A percentile compares a stretch with the other conserved stretches of the same genome.
Evolutionary conservation across 2,888 invertebrate genomes (phyloP).

Genomic region (Tetropium fuscum): DNA sequence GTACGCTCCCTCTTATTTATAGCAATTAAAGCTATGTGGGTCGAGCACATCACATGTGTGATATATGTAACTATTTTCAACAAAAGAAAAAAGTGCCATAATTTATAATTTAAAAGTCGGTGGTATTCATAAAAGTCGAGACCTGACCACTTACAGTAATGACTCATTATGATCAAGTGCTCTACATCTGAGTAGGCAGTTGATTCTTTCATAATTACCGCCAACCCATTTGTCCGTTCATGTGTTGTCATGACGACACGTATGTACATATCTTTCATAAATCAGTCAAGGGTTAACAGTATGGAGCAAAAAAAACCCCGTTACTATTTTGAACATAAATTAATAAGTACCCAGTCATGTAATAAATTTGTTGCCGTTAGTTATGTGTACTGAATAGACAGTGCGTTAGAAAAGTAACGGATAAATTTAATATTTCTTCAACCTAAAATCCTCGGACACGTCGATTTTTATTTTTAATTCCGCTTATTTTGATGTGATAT

Average conservation of each 20-base stretch:
- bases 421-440: no score
- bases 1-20: constrained; percentile 16
- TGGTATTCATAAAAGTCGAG: constrained; percentile 43
- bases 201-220: constrained; percentile 44
- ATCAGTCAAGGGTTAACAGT: constrained; percentile 3
- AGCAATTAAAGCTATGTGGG: constrained; percentile 27
- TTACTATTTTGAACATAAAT: background rate
- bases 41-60: constrained; percentile 15
- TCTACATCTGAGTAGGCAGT: constrained; percentile 46
- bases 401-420: no score
- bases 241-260: constrained; percentile 19
- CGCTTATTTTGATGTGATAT: no score
- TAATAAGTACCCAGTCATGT: background rate
- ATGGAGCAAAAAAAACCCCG: background rate
- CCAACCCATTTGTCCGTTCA: constrained; percentile 39
- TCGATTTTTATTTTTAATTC: no score
- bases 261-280: constrained; percentile 16
- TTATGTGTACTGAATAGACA: constrained; percentile 1
- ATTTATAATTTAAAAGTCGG: constrained; percentile 38
- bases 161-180: constrained; percentile 49
- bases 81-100: constrained; percentile 41
- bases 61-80: constrained; percentile 32
- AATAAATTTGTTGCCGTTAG: background rate
- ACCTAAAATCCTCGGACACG: no score
- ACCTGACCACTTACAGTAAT: constrained; percentile 43